These are phyloP conservation scores for Cremastinae sp. DNA, from an alignment of 2,888 invertebrate genomes.

Conservation along the genomic window DNA sequence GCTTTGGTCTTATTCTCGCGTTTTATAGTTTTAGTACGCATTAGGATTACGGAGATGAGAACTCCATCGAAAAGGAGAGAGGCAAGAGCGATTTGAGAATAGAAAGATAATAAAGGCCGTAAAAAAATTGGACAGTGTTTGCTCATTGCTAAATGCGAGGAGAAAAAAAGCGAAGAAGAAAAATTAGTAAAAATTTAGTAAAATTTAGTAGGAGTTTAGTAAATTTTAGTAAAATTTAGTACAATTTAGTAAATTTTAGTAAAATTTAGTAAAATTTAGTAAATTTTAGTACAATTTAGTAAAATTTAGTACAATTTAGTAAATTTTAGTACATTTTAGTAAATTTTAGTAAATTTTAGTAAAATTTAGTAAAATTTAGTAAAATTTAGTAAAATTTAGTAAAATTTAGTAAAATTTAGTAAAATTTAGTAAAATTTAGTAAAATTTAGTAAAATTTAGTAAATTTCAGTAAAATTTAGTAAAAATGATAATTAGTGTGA, in stretches of 20 bases:
- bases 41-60: conserved; percentile 54
- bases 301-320: too few relatives aligned
- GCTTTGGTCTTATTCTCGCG: conserved; percentile 39
- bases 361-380: not conserved
- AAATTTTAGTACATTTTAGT: too few relatives aligned
- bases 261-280: too few relatives aligned
- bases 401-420: too few relatives aligned
- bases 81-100: not conserved
- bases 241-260: too few relatives aligned
- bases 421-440: not conserved
- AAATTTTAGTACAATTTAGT: too few relatives aligned
- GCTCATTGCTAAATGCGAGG: conserved; percentile 41
- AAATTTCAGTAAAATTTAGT: too few relatives aligned
- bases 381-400: too few relatives aligned
- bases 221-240: too few relatives aligned
- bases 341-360: too few relatives aligned
- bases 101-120: conserved; percentile 11
- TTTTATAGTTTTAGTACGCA: conserved; percentile 59
- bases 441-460: too few relatives aligned
- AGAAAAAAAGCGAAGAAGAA: conserved; percentile 26
- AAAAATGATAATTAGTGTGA: conserved; percentile 3
- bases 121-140: conserved; percentile 53
- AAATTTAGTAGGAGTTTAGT: too few relatives aligned
- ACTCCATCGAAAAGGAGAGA: conserved; percentile 8
- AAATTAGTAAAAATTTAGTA: not conserved